These are phyloP conservation scores for Drosophila picticornis DNA, from an alignment of 2,888 invertebrate genomes.

Conservation along the genomic window DNA sequence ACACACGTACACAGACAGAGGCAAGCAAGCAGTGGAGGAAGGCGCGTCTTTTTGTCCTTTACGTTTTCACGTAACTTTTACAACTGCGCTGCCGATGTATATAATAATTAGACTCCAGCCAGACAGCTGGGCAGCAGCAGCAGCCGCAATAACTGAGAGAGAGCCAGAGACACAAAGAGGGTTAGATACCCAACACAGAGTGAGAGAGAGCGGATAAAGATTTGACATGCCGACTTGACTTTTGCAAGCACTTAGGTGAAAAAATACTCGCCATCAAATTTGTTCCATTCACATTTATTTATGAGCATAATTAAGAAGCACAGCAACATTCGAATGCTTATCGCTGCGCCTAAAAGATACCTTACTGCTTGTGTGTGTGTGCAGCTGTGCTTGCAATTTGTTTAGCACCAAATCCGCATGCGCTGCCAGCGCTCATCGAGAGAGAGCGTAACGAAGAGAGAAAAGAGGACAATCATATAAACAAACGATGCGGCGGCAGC, in stretches of 20 bases:
- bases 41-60: conserved; percentile 60
- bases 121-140: conserved; percentile 58
- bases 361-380: conserved; percentile 12
- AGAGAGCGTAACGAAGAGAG: conserved; percentile 7
- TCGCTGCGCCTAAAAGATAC: conserved; percentile 47
- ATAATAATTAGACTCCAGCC: conserved; percentile 61
- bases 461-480: conserved; percentile 48
- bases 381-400: conserved; percentile 28
- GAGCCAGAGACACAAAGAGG: conserved; percentile 21
- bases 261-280: not conserved
- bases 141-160: conserved; percentile 34
- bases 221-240: conserved; percentile 8
- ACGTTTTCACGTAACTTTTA: conserved; percentile 77
- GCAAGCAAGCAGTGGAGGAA: conserved; percentile 16
- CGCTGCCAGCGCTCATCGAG: conserved; percentile 10
- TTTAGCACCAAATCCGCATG: conserved; percentile 34
- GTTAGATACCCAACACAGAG: conserved; percentile 11
- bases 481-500: conserved; percentile 54
- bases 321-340: not conserved
- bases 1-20: conserved; percentile 10
- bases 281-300: not conserved
- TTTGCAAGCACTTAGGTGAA: not conserved
- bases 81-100: conserved; percentile 71
- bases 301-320: conserved; percentile 4
- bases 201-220: conserved; percentile 19